Evolutionary conservation across 1,140 invertebrate species (phyloP), one percentile per base, ranked within the genome.

Genomic region (Hyphantria cunea): DNA sequence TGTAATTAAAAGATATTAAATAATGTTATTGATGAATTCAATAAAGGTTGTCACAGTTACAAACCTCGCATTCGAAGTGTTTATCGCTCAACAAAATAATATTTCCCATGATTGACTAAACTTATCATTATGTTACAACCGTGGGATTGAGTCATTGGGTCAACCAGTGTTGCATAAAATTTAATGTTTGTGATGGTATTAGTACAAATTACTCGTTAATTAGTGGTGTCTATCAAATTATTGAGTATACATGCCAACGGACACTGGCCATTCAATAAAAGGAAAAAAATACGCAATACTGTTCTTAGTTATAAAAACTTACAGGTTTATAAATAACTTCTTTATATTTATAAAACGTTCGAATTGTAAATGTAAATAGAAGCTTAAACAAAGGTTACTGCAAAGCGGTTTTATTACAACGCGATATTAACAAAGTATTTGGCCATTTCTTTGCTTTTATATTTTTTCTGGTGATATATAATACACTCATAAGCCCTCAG

Each of bases 151-250:
- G 47, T 41, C 39, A 41, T 25, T 45, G 45, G 44, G 7, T 52
- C 8, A 39, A 39, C 37, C 37, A 39, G 8, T 39, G 9, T 42
- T 25, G 31, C 8, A 58, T 49, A 58, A 39, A 37, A 42, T 58
- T 31, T 45, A 15, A 12, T 44, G 41, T 44, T 44, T 44, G 12
- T 13, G 0, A 7, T 47, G 25, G 13, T 15, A 17, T 37, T 47
- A 48, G 15, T 49, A 58, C 53, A 55, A 58, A 49, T 41, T 39
- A 58, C 55, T 39, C 11, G 45, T 58, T 58, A 48, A 58, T 58
- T 58, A 56, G 54, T 47, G 12, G 33, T 39, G 45, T 58, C 12
- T 49, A 33, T 58, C 54, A 47, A 56, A 58, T 11, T 49, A 58
- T 15, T 31, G 37, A 39, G 41, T 13, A 58, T 14, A 58, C 44